Evolutionary conservation across 2,797 vertebrate genomes (phyloP).

Genomic region (Mallotus villosus): DNA sequence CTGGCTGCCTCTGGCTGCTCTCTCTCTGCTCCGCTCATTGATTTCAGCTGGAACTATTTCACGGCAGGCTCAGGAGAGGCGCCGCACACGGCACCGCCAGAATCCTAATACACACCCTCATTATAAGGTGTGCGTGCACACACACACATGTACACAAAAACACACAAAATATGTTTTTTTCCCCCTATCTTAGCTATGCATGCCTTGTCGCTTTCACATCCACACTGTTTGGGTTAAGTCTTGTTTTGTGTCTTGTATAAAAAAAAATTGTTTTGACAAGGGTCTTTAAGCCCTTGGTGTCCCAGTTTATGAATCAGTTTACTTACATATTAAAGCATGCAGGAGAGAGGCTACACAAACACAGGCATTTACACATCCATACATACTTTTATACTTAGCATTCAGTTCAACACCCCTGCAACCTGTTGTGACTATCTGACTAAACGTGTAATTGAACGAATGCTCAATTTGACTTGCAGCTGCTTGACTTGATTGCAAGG

Average conservation of each 20-base stretch:
- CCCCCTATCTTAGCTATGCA: not conserved
- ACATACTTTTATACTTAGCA: not conserved
- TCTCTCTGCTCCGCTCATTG: conserved; percentile 6
- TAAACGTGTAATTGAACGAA: too few species aligned
- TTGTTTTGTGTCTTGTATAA: conserved; percentile 2
- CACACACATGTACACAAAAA: too few species aligned
- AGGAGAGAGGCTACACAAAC: not conserved
- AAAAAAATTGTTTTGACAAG: not conserved
- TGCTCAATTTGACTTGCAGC: too few species aligned
- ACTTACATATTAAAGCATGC: not conserved
- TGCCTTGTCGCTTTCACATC: not conserved
- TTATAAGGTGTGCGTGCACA: not conserved
- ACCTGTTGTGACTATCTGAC: too few species aligned
- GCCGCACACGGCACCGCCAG: not conserved
- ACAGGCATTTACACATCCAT: conserved; percentile 1
- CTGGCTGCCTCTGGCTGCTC: not conserved
- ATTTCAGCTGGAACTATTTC: conserved; percentile 23
- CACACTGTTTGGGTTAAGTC: not conserved
- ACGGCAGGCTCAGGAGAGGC: conserved; percentile 7
- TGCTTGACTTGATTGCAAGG: too few species aligned
- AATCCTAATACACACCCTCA: conserved; percentile 9
- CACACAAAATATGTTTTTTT: too few species aligned
- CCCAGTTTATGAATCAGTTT: not conserved
- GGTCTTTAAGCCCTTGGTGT: too few species aligned
- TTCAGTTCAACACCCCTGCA: too few species aligned